Base-by-base conservation (phyloP, 2,888 invertebrate species). In the Hydraecia micacea region DNA sequence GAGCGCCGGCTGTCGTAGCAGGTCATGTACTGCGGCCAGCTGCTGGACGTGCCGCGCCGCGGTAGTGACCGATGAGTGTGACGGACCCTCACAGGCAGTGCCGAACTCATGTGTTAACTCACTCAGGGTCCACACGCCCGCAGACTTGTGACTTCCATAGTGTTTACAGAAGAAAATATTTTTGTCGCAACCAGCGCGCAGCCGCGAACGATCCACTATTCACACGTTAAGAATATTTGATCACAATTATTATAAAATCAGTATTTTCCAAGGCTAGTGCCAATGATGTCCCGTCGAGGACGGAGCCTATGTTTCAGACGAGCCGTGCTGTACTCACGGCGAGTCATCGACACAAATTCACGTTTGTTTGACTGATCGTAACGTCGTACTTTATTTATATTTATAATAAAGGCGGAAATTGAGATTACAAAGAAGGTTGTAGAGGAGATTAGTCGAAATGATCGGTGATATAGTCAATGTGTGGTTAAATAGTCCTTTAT, bases 321-420 rank as follows among this genome's bases (percentile, higher is more conserved):
- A 66, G 80, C 75, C 75, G 75, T 39, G 75, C 39, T 63, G 66
- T 58, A 36, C 60, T 65, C 75, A 21, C 76, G 77, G 79, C 36
- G 39, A 74, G 75, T 71, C 71, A 49, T 71, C 83, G 78, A 68
- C 86, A 60, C 74, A 69, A 68, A 79, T 78, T 81, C 81, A 81
- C 71, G 77, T 88, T 84, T 80, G 75, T 88, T 87, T 89, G 91
- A 92, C 90, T 92, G 91, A 91, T 86, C 89, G 89, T 82, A 89
- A 90, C 85, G 89, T 88, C 89, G 91, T 90, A 90, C 91, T 91
- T 90, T 90, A 85, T 88, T 88, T 85, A 83, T 85, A 86, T 86
- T 77, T 67, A 76, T 67, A 80, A 79, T 78, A 74, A 75, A 79
- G 79, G 66, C 78, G 65, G 32, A 85, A 77, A 75, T 86, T 90